These are phyloP conservation scores for Cerastis leucographa DNA, from an alignment of 2,888 invertebrate species.

Conservation along the genomic window DNA sequence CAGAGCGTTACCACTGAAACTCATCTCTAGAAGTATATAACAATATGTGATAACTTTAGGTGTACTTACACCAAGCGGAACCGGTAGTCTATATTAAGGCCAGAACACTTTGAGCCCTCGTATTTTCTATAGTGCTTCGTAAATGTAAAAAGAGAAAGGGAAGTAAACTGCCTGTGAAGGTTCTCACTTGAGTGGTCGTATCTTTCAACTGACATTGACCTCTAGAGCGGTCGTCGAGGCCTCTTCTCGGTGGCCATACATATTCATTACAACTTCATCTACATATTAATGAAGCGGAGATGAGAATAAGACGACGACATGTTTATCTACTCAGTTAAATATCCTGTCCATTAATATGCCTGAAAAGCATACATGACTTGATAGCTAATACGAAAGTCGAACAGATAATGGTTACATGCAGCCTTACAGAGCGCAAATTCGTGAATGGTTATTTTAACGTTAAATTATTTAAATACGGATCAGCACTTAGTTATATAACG, in stretches of 20 bases:
- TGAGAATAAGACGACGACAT: slow-evolving; percentile 73
- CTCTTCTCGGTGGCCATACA: slow-evolving; percentile 81
- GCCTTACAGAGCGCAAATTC: slow-evolving; percentile 3
- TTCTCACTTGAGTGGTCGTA: slow-evolving; percentile 73
- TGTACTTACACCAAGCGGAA: slow-evolving; percentile 75
- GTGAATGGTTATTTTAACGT: slow-evolving; percentile 2
- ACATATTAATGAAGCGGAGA: slow-evolving; percentile 81
- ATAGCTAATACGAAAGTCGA: slow-evolving; percentile 21
- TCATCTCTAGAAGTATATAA: slow-evolving; percentile 45
- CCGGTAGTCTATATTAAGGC: slow-evolving; percentile 73
- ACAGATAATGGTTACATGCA: slow-evolving; percentile 3
- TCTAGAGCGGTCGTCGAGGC: slow-evolving; percentile 82
- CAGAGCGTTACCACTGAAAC: slow-evolving; percentile 67
- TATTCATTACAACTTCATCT: slow-evolving; percentile 84
- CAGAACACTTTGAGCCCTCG: slow-evolving; percentile 71
- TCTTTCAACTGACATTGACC: slow-evolving; percentile 86
- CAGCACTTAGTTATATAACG: slow-evolving; percentile 8
- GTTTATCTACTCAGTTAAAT: slow-evolving; percentile 65
- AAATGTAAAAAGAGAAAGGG: slow-evolving; percentile 71
- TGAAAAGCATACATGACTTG: slow-evolving; percentile 42
- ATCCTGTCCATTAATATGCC: slow-evolving; percentile 58
- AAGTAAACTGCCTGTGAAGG: slow-evolving; percentile 71
- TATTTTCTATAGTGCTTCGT: slow-evolving; percentile 68
- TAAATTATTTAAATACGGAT: slow-evolving; percentile 17
- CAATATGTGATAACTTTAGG: slow-evolving; percentile 69